Evolutionary conservation across 2,888 invertebrate genomes (phyloP), one percentile per base, ranked within the genome.

Genomic region (Notodonta dromedarius): DNA sequence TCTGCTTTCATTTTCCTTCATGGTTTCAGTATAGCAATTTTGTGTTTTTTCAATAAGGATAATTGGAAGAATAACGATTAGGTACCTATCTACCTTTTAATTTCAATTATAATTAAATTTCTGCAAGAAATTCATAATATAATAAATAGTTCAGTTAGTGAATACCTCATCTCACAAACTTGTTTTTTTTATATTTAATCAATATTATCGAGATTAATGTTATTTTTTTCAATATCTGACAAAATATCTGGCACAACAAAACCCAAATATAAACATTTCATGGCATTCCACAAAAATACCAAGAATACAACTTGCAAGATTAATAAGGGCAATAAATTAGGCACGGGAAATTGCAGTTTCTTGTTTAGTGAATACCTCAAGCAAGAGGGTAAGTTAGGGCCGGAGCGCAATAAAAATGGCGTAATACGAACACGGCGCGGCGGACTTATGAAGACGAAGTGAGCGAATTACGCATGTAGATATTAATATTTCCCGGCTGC

Each of bases 271-370:
- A 63, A 57, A 70, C 57, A 59, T 64, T 63, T 63, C 65, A 71
- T 67, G 63, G 68, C 58, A 59, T 64, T 60, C 62, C 65, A 67
- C 69, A 64, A 72, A 80, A 80, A 85, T 84, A 84, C 73, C 76
- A 81, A 78, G 76, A 78, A 80, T 80, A 80, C 80, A 80, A 80
- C 76, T 78, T 84, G 81, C 81, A 87, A 88, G 89, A 88, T 88
- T 85, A 86, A 89, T 88, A 87, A 82, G 76, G 74, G 77, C 80
- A 81, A 83, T 83, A 84, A 88, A 88, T 89, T 87, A 88, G 88
- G 79, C 82, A 83, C 79, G 78, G 87, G 84, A 88, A 88, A 89
- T 89, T 89, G 87, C 85, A 84, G 86, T 88, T 85, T 80, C 87
- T 86, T 87, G 86, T 87, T 85, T 84, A 85, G 84, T 82, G 80